Base-by-base conservation (phyloP, 2,797 vertebrate genomes). In the Botia almorhae region DNA sequence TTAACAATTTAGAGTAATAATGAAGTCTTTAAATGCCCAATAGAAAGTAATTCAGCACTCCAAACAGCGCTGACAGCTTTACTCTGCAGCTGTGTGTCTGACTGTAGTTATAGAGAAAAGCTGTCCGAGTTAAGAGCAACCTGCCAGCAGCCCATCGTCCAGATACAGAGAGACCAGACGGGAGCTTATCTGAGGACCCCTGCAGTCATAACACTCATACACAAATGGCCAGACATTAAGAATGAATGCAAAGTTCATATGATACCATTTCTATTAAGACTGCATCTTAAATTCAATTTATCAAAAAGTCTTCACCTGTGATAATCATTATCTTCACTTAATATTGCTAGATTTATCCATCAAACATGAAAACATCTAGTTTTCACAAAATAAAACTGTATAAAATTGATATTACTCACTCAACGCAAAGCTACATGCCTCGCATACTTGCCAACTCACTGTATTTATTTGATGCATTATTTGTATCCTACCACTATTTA, bases 101-200 rank as follows among this genome's bases (percentile, higher is more conserved):
- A 26, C 33, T 53, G 29, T 8, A 74, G 43, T 0, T 58, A 39
- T 23, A 4, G 26, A 39, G 46, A 46, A 63, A 69, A 61, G 17
- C 19, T 19, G 48, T 58, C 16, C 55, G 39, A 60, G 50, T 21
- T 13, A 17, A 48, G 55, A 65, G 80, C 68, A 43, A 65, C 33
- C 63, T 68, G 63, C 61, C 58, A 55, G 51, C 33, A 33, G 33
- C 33, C 33, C 33, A 33, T 33, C 33, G 4, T 33, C 33, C 33
- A 33, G 4, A 33, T 33, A 33, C 33, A 74, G 26, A 74, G 63
- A 53, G 74, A 48, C 33, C 48, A 33, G 33, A 33, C 4, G 33
- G 33, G 33, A 33, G 33, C 33, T 33, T 33, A 33, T 33, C 33
- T 33, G 33, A 33, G 33, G 33, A 33, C 33, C 3, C 33, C 33